phyloP scores from a whole-genome alignment of 2,113 vertebrate genomes.

The Sciurus niger region DNA sequence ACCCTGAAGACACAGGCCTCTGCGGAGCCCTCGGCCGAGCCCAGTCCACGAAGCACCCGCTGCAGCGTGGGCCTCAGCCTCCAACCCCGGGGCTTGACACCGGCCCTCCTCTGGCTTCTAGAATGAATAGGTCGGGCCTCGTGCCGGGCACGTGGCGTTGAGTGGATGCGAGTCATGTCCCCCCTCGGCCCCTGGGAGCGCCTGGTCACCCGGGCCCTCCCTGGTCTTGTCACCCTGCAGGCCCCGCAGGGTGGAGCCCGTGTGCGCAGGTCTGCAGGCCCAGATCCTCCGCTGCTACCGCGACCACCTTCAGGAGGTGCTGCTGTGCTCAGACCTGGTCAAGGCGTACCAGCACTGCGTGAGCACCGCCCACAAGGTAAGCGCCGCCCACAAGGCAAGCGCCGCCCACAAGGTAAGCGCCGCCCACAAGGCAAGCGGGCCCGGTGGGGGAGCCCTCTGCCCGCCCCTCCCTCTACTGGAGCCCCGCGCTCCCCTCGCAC shows the following conservation, averaged over 20 bases:
- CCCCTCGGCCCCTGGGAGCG: not conserved
- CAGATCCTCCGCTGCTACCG: slow-evolving; percentile 95
- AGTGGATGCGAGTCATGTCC: not conserved
- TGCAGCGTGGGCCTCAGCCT: no score
- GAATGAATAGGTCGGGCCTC: not conserved
- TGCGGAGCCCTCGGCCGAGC: no score
- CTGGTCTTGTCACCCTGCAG: slow-evolving; percentile 36
- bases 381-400: slow-evolving; percentile 70
- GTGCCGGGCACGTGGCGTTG: not conserved
- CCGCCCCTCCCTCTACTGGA: not conserved
- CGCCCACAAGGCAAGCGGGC: slow-evolving; percentile 92
- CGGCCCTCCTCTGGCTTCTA: no score
- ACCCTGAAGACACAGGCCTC: not conserved
- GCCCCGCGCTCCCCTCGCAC: not conserved
- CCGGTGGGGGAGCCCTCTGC: no score
- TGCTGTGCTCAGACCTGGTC: slow-evolving; percentile 94
- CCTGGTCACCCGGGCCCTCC: not conserved
- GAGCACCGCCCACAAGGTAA: slow-evolving; percentile 94
- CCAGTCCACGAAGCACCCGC: no score
- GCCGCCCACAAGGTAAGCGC: slow-evolving; percentile 94
- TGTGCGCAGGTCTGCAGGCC: slow-evolving; percentile 93
- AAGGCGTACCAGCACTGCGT: slow-evolving; percentile 95
- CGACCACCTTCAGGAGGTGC: slow-evolving; percentile 92
- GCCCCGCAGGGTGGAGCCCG: slow-evolving; percentile 80
- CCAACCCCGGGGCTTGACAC: not conserved